These are phyloP conservation scores for Ctenicera cuprea DNA, from an alignment of 2,888 invertebrate genomes.

Conservation along the genomic window DNA sequence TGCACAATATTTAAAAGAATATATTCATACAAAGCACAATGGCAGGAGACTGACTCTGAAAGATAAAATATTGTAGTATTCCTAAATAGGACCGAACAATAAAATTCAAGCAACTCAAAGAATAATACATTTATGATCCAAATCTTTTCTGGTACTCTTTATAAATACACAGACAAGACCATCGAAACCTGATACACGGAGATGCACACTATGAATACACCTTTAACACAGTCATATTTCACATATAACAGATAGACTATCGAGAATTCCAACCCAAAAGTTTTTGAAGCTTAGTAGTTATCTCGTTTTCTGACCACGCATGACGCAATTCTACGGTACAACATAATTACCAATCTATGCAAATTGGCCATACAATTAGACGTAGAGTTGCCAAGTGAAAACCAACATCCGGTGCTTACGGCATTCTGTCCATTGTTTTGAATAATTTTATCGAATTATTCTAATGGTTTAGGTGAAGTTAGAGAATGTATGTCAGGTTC, in stretches of 20 bases:
- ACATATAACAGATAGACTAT: constrained; percentile 33
- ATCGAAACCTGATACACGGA: constrained; percentile 45
- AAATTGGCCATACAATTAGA: constrained; percentile 52
- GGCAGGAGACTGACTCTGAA: constrained; percentile 1
- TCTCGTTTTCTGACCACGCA: constrained; percentile 34
- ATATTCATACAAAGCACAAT: constrained; percentile 11
- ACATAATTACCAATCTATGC: constrained; percentile 54
- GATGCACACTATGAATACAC: constrained; percentile 37
- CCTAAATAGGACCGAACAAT: constrained; percentile 23
- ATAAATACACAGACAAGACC: constrained; percentile 42
- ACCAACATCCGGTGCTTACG: constrained; percentile 45
- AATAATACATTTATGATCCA: constrained; percentile 25
- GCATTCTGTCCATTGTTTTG: constrained; percentile 45
- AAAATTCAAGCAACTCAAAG: constrained; percentile 20
- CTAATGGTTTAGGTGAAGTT: constrained; percentile 37
- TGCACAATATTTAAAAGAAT: constrained; percentile 20
- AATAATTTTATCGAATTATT: constrained; percentile 51
- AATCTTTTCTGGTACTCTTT: constrained; percentile 25
- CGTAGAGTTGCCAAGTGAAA: constrained; percentile 39
- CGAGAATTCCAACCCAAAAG: constrained; percentile 24
- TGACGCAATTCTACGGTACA: constrained; percentile 32
- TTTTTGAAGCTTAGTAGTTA: constrained; percentile 12
- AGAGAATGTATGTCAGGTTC: constrained; percentile 33
- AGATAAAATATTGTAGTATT: constrained; percentile 25
- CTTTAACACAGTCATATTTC: constrained; percentile 40